Percentiles rank a stretch among this genome's conserved stretches.
Evolutionary conservation across 2,113 vertebrate species (phyloP).

Genomic region (Melanerpes aurifrons): DNA sequence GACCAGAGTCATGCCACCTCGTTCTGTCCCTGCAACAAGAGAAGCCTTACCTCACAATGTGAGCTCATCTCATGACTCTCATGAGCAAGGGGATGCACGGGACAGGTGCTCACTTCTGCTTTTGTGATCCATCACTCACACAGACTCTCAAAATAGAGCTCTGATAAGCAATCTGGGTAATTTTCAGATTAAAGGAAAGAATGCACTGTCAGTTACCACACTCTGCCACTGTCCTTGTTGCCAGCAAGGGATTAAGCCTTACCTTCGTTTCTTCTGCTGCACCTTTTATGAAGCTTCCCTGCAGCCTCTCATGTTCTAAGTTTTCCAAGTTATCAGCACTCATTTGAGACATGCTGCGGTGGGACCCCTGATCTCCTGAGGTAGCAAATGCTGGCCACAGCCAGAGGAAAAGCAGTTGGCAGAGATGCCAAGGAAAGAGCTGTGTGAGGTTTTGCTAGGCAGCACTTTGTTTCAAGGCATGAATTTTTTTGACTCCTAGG

Average conservation of each 20-base stretch:
- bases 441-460: neutral
- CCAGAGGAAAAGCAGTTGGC: neutral
- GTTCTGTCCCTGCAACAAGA: neutral
- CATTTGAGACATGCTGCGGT: neutral
- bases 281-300: neutral
- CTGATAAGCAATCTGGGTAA: neutral
- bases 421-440: neutral
- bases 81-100: neutral
- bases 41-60: neutral
- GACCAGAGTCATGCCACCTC: neutral
- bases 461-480: neutral
- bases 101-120: neutral
- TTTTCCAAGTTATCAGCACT: neutral
- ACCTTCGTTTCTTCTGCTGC: neutral
- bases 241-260: neutral
- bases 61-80: neutral
- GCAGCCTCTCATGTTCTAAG: neutral
- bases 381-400: neutral
- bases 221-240: neutral
- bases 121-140: neutral
- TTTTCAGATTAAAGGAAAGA: slow-evolving; percentile 1
- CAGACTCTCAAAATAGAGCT: neutral
- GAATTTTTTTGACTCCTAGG: neutral
- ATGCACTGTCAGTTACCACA: neutral
- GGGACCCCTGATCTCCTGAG: neutral